Percentiles rank a stretch among this genome's conserved stretches.
phyloP scores from a whole-genome alignment of 1,140 invertebrate genomes.

The Eubasilissa regina region DNA sequence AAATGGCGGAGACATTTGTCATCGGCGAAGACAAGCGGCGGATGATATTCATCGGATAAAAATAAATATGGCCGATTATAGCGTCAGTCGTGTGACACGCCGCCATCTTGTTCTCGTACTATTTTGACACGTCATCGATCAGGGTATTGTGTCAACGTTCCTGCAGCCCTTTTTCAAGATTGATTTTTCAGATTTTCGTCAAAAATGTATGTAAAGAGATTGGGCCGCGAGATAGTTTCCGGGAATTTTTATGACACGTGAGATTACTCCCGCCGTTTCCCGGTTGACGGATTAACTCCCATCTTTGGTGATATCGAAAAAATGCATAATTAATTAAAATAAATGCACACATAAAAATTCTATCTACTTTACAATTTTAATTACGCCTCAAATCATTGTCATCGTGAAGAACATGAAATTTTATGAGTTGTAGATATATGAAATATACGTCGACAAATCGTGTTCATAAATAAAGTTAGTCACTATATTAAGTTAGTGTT shows the following conservation, averaged over 20 bases:
- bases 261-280: not conserved
- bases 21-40: constrained; percentile 27
- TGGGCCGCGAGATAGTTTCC: not conserved
- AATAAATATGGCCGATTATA: constrained; percentile 35
- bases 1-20: constrained; percentile 29
- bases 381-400: too few species aligned
- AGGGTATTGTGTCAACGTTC: constrained; percentile 18
- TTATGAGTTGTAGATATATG: too few species aligned
- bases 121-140: constrained; percentile 39
- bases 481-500: too few species aligned
- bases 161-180: constrained; percentile 24
- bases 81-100: constrained; percentile 20
- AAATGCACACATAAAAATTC: too few species aligned
- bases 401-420: too few species aligned
- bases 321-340: too few species aligned
- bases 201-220: constrained; percentile 15
- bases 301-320: too few species aligned
- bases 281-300: too few species aligned
- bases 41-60: constrained; percentile 30
- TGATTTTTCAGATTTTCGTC: constrained; percentile 10
- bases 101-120: constrained; percentile 32
- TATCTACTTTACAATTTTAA: too few species aligned
- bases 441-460: too few species aligned
- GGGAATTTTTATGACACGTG: not conserved
- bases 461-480: too few species aligned